These are phyloP conservation scores for Linyphia triangularis DNA, from an alignment of 2,888 invertebrate genomes.

Conservation along the genomic window DNA sequence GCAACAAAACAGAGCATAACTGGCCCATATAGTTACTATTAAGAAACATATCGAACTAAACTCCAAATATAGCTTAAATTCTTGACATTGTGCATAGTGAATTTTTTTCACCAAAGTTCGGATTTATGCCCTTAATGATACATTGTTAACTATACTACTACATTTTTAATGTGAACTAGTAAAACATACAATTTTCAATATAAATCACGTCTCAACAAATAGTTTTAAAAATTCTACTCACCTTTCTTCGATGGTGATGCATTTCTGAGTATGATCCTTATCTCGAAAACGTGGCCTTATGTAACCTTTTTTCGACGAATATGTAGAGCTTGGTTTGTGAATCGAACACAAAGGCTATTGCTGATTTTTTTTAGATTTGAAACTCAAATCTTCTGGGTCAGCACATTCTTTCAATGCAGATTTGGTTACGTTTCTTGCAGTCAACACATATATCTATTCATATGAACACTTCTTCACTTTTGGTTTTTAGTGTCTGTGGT, in stretches of 20 bases:
- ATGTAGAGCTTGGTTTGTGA: not conserved
- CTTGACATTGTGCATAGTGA: too few species aligned
- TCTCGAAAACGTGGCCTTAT: slow-evolving; percentile 53
- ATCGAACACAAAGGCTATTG: not conserved
- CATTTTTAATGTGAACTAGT: too few species aligned
- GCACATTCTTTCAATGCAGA: not conserved
- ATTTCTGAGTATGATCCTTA: slow-evolving; percentile 27
- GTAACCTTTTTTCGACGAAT: not conserved
- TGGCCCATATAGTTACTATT: too few species aligned
- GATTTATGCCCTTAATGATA: too few species aligned
- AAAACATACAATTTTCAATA: too few species aligned
- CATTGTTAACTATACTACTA: too few species aligned
- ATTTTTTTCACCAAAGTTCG: too few species aligned
- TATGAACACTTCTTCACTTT: not conserved
- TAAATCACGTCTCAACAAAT: too few species aligned
- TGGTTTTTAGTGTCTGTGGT: not conserved
- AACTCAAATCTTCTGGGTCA: not conserved
- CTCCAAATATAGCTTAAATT: too few species aligned
- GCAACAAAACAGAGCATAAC: too few species aligned
- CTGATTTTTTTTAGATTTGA: not conserved
- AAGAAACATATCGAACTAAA: too few species aligned
- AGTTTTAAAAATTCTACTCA: too few species aligned
- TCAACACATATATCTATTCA: not conserved
- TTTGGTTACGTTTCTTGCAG: not conserved
- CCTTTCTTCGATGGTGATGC: slow-evolving; percentile 69